Conservation (phyloP, 2,113 vertebrate genomes). For the Eira barbara region DNA sequence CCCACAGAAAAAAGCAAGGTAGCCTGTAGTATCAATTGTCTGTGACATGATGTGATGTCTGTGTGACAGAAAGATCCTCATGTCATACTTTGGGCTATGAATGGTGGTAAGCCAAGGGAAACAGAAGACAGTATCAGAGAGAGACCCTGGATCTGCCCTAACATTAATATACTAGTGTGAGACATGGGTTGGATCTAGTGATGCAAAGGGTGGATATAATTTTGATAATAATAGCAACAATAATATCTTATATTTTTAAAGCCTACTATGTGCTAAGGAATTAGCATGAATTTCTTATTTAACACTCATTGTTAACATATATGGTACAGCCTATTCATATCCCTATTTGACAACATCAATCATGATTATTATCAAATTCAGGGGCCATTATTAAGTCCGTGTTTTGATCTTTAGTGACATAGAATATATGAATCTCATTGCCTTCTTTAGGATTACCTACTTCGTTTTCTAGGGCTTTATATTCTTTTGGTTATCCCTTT, state of each 20-base stretch:
- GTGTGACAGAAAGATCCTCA: neutral
- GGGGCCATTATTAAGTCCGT: neutral
- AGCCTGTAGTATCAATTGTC: neutral
- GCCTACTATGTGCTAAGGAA: neutral
- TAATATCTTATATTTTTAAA: neutral
- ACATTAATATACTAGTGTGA: neutral
- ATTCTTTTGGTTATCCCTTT: neutral
- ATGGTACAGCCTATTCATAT: neutral
- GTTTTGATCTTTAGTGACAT: neutral
- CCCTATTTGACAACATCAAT: neutral
- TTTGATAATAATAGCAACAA: neutral
- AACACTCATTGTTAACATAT: neutral
- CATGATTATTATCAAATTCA: neutral
- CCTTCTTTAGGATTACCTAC: neutral
- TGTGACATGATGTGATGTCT: neutral
- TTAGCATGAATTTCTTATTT: neutral
- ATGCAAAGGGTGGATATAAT: neutral
- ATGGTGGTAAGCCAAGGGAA: neutral
- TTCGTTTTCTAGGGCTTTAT: neutral
- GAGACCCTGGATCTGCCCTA: neutral
- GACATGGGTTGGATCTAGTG: neutral
- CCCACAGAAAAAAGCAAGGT: neutral
- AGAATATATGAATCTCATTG: neutral
- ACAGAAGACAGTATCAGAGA: neutral
- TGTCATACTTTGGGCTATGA: neutral